These are phyloP conservation scores for Lepisosteus osseus DNA, from an alignment of 2,113 vertebrate species.

Conservation along the genomic window DNA sequence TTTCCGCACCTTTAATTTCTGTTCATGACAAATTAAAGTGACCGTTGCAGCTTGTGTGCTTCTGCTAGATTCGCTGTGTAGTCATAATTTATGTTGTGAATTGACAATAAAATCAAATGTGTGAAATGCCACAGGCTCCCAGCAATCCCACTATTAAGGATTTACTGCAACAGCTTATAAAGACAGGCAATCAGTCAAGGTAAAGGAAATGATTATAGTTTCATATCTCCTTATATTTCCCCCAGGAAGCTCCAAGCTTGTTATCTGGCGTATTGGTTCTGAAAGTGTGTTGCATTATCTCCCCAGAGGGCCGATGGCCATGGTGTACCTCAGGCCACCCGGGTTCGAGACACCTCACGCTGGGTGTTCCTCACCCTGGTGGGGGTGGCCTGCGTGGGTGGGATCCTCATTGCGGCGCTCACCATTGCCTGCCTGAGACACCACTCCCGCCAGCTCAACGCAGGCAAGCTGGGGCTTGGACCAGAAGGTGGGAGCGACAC, in stretches of 20 bases:
- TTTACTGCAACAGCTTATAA: no score
- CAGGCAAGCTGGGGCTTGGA: conserved; percentile 83
- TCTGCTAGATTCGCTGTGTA: no score
- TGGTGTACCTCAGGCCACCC: conserved; percentile 66
- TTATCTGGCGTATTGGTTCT: conserved; percentile 3
- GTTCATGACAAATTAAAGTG: no score
- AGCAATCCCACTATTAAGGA: no score
- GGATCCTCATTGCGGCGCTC: conserved; percentile 74
- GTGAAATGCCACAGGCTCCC: no score
- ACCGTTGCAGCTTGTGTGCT: no score
- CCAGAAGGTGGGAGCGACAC: conserved; percentile 90
- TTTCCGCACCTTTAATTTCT: no score
- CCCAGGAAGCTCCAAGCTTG: no score
- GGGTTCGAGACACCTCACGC: conserved; percentile 69
- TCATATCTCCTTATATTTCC: background rate
- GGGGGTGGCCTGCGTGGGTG: conserved; percentile 79
- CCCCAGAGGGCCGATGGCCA: conserved; percentile 70
- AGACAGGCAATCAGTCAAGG: no score
- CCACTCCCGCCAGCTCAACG: conserved; percentile 78
- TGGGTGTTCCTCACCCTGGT: conserved; percentile 84
- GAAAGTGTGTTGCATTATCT: background rate
- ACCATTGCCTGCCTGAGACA: conserved; percentile 79
- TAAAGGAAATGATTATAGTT: no score
- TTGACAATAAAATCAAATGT: no score
- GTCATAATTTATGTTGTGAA: no score